Conservation (phyloP, 2,113 vertebrate genomes). For the Mixornis gularis region DNA sequence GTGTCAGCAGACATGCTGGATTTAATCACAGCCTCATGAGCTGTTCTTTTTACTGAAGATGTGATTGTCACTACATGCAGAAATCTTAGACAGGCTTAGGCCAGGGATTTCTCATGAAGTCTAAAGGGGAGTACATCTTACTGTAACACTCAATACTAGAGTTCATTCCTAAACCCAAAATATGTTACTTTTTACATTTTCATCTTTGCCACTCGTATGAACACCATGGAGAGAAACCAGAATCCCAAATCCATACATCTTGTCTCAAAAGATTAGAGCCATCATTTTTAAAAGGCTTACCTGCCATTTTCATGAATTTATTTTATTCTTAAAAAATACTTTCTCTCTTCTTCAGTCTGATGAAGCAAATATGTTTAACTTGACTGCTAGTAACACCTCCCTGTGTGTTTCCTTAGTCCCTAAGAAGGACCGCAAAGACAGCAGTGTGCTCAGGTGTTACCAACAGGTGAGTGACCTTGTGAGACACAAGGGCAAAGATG, state of each 20-base stretch:
- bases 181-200: neutral
- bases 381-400: neutral
- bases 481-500: neutral
- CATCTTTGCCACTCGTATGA: neutral
- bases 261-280: neutral
- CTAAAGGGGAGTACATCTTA: neutral
- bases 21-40: neutral
- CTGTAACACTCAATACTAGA: fast-evolving
- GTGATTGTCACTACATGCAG: neutral
- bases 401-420: fast-evolving
- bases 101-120: neutral
- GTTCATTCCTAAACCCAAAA: neutral
- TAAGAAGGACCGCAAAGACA: neutral
- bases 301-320: neutral
- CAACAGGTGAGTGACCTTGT: neutral
- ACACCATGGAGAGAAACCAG: neutral
- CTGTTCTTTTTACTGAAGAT: neutral
- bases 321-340: neutral
- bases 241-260: neutral
- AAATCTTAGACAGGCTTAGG: neutral
- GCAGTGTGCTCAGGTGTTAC: neutral
- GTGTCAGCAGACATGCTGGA: neutral
- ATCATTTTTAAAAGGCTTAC: neutral
- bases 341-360: neutral
- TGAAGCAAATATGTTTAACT: neutral